phyloP scores from a whole-genome alignment of 2,797 vertebrate genomes.

The Bufotes viridis region DNA sequence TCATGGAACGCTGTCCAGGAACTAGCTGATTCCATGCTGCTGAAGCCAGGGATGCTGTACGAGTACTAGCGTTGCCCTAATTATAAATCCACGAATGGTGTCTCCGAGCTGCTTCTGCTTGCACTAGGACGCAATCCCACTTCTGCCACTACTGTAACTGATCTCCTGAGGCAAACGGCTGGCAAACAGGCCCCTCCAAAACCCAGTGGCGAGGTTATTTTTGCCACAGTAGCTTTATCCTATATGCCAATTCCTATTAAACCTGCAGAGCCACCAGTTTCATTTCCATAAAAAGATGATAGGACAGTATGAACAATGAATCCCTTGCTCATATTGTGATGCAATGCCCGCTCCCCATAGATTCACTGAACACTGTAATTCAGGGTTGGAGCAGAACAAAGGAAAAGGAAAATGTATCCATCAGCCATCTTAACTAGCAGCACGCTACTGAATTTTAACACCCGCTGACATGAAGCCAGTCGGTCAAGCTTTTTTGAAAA shows the following conservation, averaged over 20 bases:
- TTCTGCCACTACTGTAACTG: too few relatives aligned
- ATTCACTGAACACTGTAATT: constrained; percentile 30
- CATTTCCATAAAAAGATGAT: constrained; percentile 3
- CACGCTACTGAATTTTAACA: constrained; percentile 30
- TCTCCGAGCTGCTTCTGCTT: too few relatives aligned
- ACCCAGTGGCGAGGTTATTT: too few relatives aligned
- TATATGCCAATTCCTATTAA: background rate
- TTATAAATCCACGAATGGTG: too few relatives aligned
- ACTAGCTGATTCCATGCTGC: too few relatives aligned
- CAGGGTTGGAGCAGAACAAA: background rate
- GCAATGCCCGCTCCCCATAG: background rate
- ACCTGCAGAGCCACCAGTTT: background rate
- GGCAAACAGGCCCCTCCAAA: too few relatives aligned
- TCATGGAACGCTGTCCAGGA: too few relatives aligned
- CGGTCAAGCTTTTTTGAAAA: constrained; percentile 35
- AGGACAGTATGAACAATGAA: background rate
- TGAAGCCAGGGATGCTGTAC: too few relatives aligned
- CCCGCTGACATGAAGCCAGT: background rate
- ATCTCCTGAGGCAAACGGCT: too few relatives aligned
- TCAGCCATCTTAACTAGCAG: constrained; percentile 24
- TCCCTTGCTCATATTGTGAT: background rate
- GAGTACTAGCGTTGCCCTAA: too few relatives aligned
- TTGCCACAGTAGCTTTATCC: background rate
- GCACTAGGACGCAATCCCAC: too few relatives aligned
- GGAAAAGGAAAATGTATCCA: background rate